Evolutionary conservation across 2,113 vertebrate species (phyloP).

Genomic region (Myrmecophaga tridactyla): DNA sequence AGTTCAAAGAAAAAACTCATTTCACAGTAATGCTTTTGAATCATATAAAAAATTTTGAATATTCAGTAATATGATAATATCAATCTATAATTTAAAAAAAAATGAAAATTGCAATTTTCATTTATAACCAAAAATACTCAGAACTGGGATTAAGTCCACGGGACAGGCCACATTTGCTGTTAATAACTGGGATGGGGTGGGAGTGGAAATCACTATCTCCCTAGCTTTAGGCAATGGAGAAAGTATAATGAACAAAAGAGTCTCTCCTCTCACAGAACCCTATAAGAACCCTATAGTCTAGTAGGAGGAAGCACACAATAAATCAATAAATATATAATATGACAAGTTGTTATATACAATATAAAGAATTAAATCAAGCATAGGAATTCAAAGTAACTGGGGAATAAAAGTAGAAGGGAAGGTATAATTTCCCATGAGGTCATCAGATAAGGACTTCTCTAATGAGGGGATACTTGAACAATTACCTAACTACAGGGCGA

Average conservation of each 20-base stretch:
- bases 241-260: not conserved
- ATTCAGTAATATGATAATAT: not conserved
- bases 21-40: not conserved
- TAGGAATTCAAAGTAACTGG: too few relatives aligned
- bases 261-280: not conserved
- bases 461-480: not conserved
- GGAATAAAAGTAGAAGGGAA: not conserved
- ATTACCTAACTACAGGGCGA: too few relatives aligned
- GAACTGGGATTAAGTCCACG: not conserved
- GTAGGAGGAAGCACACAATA: not conserved
- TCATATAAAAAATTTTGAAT: not conserved
- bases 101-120: not conserved
- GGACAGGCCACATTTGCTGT: not conserved
- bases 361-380: too few relatives aligned
- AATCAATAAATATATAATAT: too few relatives aligned
- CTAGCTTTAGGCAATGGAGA: not conserved
- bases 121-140: not conserved
- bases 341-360: not conserved
- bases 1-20: not conserved
- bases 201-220: not conserved
- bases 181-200: not conserved
- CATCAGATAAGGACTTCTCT: not conserved
- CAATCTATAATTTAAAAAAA: not conserved
- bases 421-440: not conserved
- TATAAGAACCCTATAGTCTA: fast-evolving